Conservation (phyloP, 2,113 vertebrate genomes). For the Tachycineta bicolor region DNA sequence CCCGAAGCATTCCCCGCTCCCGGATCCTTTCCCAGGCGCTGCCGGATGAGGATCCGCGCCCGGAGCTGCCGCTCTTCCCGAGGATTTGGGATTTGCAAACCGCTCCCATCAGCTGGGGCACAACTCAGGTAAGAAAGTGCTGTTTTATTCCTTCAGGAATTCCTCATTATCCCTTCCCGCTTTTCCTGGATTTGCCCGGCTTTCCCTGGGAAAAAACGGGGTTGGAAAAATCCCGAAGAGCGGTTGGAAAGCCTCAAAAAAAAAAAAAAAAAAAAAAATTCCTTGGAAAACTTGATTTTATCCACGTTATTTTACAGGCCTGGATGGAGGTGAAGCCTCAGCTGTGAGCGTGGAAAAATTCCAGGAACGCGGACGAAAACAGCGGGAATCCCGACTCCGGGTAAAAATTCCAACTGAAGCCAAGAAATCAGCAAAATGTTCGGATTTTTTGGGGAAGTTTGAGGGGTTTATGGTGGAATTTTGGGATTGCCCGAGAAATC, state of each 20-base stretch:
- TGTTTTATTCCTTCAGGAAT: too few species aligned
- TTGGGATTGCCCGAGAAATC: neutral
- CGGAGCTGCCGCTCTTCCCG: accelerated
- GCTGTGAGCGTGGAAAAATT: neutral
- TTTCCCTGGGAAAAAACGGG: neutral
- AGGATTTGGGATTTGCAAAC: neutral
- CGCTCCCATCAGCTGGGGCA: accelerated
- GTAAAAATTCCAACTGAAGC: neutral
- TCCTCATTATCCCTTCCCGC: accelerated
- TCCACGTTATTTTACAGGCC: neutral
- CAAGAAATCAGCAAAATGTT: accelerated
- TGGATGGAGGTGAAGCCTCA: neutral
- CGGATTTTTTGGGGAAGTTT: accelerated
- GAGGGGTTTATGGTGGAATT: accelerated
- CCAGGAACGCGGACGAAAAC: neutral
- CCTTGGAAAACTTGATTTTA: neutral
- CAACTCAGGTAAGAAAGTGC: accelerated
- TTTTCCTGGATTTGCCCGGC: neutral
- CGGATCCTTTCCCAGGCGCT: neutral
- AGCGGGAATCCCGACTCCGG: neutral
- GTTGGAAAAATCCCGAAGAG: accelerated
- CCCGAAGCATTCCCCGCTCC: neutral
- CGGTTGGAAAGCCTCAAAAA: accelerated
- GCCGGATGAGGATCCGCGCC: neutral
- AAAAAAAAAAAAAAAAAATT: neutral